A percentile compares a stretch with the other conserved stretches of the same genome.
Evolutionary conservation across 2,797 vertebrate species (phyloP).

Genomic region (Pangasius krempfi): DNA sequence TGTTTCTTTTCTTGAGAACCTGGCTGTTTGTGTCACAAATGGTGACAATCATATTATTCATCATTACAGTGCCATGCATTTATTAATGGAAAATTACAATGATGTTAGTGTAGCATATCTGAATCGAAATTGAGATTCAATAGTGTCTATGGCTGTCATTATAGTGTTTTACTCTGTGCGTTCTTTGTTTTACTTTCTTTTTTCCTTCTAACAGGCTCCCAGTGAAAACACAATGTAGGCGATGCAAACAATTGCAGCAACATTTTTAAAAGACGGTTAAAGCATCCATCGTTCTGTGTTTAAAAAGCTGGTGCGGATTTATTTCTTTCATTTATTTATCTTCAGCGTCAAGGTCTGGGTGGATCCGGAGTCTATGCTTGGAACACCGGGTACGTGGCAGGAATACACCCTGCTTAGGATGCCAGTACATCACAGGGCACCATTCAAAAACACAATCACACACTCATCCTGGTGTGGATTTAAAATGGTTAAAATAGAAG

Average conservation of each 20-base stretch:
- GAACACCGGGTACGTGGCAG: not conserved
- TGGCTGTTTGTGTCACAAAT: slow-evolving; percentile 3
- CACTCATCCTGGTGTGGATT: not conserved
- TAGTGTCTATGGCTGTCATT: slow-evolving; percentile 13
- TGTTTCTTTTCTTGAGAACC: not conserved
- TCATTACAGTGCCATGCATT: not conserved
- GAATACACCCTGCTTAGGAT: not conserved
- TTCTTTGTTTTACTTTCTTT: slow-evolving; percentile 1
- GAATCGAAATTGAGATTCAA: slow-evolving; percentile 24
- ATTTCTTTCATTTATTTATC: not conserved
- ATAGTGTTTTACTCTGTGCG: not conserved
- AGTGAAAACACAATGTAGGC: not conserved
- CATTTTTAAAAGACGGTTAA: not conserved
- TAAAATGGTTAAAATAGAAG: not conserved
- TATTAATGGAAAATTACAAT: not conserved
- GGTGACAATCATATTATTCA: slow-evolving; percentile 18
- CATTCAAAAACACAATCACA: not conserved
- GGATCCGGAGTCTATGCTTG: not conserved
- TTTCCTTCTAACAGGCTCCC: not conserved
- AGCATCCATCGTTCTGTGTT: not conserved
- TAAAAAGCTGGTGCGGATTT: not conserved
- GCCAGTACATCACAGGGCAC: not conserved
- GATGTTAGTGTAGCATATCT: slow-evolving; percentile 6
- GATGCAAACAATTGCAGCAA: not conserved
- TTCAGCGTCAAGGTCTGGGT: not conserved